Conservation (phyloP, 2,888 invertebrate genomes). For the Drosophila monieri region DNA sequence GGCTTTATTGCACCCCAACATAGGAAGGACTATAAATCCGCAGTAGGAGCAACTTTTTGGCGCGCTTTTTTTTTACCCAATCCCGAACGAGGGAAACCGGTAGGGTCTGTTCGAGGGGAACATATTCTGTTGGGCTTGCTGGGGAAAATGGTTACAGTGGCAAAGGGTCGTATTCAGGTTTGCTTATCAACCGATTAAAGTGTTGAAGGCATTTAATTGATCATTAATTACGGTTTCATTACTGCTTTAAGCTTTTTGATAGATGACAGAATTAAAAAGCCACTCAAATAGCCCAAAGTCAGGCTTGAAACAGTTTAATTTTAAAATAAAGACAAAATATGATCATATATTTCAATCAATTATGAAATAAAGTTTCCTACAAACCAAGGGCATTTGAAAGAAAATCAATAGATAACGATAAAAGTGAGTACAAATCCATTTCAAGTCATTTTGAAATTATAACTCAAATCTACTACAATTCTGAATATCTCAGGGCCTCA, state of each 20-base stretch:
- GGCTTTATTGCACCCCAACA: conserved; percentile 31
- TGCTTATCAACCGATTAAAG: conserved; percentile 7
- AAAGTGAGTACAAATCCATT: conserved; percentile 14
- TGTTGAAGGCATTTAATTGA: conserved; percentile 13
- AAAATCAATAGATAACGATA: background rate
- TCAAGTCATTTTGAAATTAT: conserved; percentile 23
- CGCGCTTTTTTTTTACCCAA: conserved; percentile 49
- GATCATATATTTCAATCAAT: background rate
- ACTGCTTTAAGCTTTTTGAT: background rate
- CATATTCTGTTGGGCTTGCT: conserved; percentile 4
- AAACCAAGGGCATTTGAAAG: background rate
- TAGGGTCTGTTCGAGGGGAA: conserved; percentile 31
- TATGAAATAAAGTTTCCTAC: background rate
- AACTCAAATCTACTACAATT: background rate
- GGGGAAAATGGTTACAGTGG: conserved; percentile 13
- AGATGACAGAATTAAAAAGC: background rate
- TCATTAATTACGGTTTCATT: conserved; percentile 12
- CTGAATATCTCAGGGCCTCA: conserved; percentile 7
- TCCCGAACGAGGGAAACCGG: conserved; percentile 5
- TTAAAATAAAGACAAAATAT: too few species aligned
- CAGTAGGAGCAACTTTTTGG: conserved; percentile 46
- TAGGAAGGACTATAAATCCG: conserved; percentile 56
- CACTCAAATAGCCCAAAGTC: background rate
- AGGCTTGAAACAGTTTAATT: background rate
- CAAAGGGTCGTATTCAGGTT: conserved; percentile 1